phyloP scores from a whole-genome alignment of 2,888 invertebrate species.

The Eucriotettix oculatus region DNA sequence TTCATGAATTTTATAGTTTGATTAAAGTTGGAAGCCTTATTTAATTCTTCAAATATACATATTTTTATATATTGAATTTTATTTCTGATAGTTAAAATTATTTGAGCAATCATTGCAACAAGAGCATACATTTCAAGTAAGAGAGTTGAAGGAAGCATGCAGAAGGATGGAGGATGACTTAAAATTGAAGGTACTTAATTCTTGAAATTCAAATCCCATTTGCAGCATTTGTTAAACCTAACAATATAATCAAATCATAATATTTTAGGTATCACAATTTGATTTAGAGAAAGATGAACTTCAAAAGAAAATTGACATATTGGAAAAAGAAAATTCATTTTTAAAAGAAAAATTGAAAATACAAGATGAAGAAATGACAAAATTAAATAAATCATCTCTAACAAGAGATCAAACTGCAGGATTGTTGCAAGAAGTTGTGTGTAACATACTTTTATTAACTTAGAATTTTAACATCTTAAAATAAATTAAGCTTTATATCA shows the following conservation, averaged over 20 bases:
- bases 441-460: conserved; percentile 3
- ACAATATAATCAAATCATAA: background rate
- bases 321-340: conserved; percentile 22
- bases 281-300: conserved; percentile 18
- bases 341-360: conserved; percentile 21
- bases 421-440: conserved; percentile 47
- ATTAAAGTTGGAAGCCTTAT: too few relatives aligned
- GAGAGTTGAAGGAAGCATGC: conserved; percentile 38
- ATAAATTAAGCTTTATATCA: background rate
- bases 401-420: conserved; percentile 49
- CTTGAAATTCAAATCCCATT: too few relatives aligned
- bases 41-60: too few relatives aligned
- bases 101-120: conserved; percentile 38
- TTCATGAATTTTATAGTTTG: too few relatives aligned
- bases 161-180: conserved; percentile 41
- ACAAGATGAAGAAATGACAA: conserved; percentile 25
- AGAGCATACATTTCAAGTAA: conserved; percentile 37
- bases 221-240: too few relatives aligned
- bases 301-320: conserved; percentile 20
- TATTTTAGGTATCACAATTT: background rate
- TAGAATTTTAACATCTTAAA: too few relatives aligned
- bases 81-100: background rate
- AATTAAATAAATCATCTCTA: conserved; percentile 35
- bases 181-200: conserved; percentile 28
- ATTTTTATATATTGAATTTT: too few relatives aligned